A percentile compares a stretch with the other conserved stretches of the same genome.
Conservation (phyloP, 2,797 vertebrate genomes). For the Capromys pilorides region DNA sequence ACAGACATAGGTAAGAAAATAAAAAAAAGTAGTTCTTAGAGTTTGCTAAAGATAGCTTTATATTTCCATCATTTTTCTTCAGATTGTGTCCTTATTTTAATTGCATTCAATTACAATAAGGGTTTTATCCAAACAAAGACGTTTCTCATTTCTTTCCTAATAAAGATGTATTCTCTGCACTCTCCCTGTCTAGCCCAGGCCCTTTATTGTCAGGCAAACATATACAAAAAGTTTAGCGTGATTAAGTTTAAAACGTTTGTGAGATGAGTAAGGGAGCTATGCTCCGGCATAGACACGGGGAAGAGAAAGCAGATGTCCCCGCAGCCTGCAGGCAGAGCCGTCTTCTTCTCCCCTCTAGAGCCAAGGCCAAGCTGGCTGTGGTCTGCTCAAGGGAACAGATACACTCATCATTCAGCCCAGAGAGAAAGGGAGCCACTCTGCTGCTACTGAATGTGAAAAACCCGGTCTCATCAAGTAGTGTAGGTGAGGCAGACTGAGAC, state of each 20-base stretch:
- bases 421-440: conserved; percentile 72
- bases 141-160: conserved; percentile 76
- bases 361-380: conserved; percentile 68
- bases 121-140: conserved; percentile 17
- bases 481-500: conserved; percentile 6
- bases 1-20: background rate
- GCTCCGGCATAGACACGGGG: conserved; percentile 63
- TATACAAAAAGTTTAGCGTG: conserved; percentile 73
- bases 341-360: conserved; percentile 79
- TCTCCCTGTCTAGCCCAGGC: conserved; percentile 44
- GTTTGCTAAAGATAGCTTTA: conserved; percentile 31
- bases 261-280: conserved; percentile 75
- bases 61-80: conserved; percentile 35
- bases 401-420: conserved; percentile 79
- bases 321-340: conserved; percentile 60
- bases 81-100: conserved; percentile 27
- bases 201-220: conserved; percentile 78
- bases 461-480: conserved; percentile 32
- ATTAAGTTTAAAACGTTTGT: conserved; percentile 77
- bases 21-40: conserved; percentile 33
- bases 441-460: conserved; percentile 82
- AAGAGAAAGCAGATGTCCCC: conserved; percentile 81
- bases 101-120: conserved; percentile 29
- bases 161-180: conserved; percentile 51
- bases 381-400: conserved; percentile 82